Evolutionary conservation across 2,113 vertebrate genomes (phyloP).

Genomic region (Heterochromis multidens): DNA sequence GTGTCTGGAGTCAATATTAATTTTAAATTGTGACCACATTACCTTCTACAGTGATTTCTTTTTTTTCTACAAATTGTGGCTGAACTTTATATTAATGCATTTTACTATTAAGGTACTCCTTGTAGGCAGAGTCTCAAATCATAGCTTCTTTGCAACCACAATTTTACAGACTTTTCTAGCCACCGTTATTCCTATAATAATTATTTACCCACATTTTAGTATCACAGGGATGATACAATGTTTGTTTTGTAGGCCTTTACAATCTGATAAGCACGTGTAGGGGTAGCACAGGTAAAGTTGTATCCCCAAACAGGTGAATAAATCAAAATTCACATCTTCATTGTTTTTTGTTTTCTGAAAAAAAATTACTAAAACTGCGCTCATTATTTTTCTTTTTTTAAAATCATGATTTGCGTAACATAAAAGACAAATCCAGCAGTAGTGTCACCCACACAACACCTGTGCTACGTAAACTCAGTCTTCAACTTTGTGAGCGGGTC

Average conservation of each 20-base stretch:
- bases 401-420: background rate
- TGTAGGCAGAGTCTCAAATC: background rate
- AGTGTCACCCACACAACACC: background rate
- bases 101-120: background rate
- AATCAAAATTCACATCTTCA: constrained; percentile 3
- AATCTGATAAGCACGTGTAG: background rate
- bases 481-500: constrained; percentile 92
- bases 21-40: background rate
- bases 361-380: background rate
- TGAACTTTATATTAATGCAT: background rate
- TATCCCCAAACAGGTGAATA: background rate
- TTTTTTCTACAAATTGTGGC: background rate
- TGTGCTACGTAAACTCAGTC: constrained; percentile 76
- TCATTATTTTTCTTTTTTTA: background rate
- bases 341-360: constrained; percentile 2
- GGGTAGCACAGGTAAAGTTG: background rate
- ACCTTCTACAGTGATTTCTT: background rate
- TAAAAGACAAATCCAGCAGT: constrained; percentile 3
- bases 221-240: background rate
- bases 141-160: background rate
- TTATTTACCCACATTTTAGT: background rate
- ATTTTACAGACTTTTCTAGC: background rate
- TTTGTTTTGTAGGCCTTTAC: background rate
- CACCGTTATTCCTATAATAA: background rate
- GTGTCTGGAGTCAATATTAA: background rate